Evolutionary conservation across 2,888 invertebrate species (phyloP).

Genomic region (Lamellibrachia columna): DNA sequence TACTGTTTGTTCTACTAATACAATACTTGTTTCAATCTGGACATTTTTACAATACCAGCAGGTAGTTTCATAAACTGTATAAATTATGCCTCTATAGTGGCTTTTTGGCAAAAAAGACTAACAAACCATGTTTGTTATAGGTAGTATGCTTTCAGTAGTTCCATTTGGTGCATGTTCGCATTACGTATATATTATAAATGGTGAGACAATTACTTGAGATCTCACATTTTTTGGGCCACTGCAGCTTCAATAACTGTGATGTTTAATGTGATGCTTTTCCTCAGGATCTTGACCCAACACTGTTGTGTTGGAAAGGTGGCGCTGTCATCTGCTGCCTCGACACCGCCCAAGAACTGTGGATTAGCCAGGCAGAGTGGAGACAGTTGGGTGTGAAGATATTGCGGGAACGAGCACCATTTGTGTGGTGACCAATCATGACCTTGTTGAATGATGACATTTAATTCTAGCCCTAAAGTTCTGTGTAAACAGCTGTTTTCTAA

Average conservation of each 20-base stretch:
- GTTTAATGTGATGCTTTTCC: neutral
- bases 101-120: neutral
- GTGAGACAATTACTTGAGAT: no score
- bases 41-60: neutral
- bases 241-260: no score
- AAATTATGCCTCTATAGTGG: neutral
- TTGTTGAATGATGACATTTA: neutral
- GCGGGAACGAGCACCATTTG: conserved; percentile 89
- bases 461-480: neutral
- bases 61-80: neutral
- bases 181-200: no score
- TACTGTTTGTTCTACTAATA: no score
- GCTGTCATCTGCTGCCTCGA: conserved; percentile 92
- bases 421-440: conserved; percentile 57
- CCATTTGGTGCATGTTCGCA: no score
- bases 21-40: no score
- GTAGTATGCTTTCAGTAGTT: neutral
- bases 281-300: conserved; percentile 83
- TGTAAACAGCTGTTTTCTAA: neutral
- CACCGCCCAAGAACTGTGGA: conserved; percentile 93
- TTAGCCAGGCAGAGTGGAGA: conserved; percentile 85
- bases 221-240: no score
- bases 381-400: conserved; percentile 84
- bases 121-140: neutral
- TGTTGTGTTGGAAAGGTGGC: conserved; percentile 91